Base-by-base conservation (phyloP, 2,113 vertebrate species). In the Paedocypris sp. region DNA sequence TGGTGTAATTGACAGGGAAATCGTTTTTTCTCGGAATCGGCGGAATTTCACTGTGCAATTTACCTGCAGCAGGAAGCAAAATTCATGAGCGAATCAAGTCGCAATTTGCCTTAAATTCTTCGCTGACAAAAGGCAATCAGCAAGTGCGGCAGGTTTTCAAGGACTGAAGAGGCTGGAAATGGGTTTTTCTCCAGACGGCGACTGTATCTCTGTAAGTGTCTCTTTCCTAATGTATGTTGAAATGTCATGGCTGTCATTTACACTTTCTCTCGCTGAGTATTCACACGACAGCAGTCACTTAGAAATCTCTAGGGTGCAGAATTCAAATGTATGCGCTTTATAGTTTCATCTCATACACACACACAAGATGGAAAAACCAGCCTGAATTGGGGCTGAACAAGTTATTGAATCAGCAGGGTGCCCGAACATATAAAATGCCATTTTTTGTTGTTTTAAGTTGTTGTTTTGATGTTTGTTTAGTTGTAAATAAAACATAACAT, bases 91-190 rank as follows among this genome's bases (percentile, higher is more conserved):
- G 26, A 67, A 31, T 42, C 22, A 45, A 36, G 19, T 23, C 5
- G 39, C 42, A 59, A 41, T 53, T 54, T 23, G 18, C 16, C 53
- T 45, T 18, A 25, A 51, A 52, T 45, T 50, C 26, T 10, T 45
- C 59, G 51, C 22, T 63, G 60, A 59, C 60, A 46, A 63, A 63
- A 50, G 28, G 35, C 56, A 60, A 60, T 67, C 49, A 41, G 64
- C 46, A 47, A 64, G 43, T n/a, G 3, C 19, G 7, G 12, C 51
- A 35, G 18, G 43, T 32, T 56, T 28, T 32, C 39, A 15, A 28
- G 39, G 42, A 43, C 16, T 58, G 54, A 43, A 58, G 54, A 32
- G 54, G 38, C 4, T 58, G 54, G 29, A 47, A 45, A 56, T 28
- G 39, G 38, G 13, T 50, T 31, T 43, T 50, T 41, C 61, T 46